These are phyloP conservation scores for Xyrauchen texanus DNA, from an alignment of 2,113 vertebrate genomes.

Conservation along the genomic window DNA sequence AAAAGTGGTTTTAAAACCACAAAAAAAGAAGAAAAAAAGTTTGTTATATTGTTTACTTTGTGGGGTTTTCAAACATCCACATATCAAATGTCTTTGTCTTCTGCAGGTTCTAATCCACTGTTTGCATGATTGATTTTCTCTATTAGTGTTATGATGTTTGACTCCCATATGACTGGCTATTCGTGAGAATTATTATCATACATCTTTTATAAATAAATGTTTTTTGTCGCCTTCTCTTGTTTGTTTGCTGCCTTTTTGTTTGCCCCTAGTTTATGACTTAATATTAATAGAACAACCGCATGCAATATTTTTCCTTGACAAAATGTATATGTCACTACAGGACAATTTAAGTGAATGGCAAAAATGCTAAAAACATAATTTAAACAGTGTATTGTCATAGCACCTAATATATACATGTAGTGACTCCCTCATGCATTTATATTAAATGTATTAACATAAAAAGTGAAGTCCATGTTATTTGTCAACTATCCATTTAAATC, in stretches of 20 bases:
- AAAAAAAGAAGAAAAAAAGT: not conserved
- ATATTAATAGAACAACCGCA: no score
- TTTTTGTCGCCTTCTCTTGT: constrained; percentile 17
- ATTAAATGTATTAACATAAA: no score
- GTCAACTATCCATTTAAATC: no score
- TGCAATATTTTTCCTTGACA: no score
- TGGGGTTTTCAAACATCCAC: constrained; percentile 23
- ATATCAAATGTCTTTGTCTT: constrained; percentile 66
- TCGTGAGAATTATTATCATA: constrained; percentile 63
- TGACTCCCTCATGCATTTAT: no score
- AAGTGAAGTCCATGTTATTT: no score
- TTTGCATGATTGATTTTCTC: constrained; percentile 67
- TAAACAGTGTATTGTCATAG: no score
- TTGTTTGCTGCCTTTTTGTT: not conserved
- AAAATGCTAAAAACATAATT: no score
- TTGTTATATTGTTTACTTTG: constrained; percentile 11
- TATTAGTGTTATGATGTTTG: constrained; percentile 60
- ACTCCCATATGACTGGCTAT: constrained; percentile 59
- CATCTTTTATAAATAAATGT: constrained; percentile 73
- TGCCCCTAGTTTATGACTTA: no score
- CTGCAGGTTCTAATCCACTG: constrained; percentile 61
- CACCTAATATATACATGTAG: no score
- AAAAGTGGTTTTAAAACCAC: constrained; percentile 23
- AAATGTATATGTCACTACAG: no score
- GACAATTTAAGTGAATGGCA: no score